Conservation (phyloP, 2,888 invertebrate genomes). For the Acrobeloides nanus region DNA sequence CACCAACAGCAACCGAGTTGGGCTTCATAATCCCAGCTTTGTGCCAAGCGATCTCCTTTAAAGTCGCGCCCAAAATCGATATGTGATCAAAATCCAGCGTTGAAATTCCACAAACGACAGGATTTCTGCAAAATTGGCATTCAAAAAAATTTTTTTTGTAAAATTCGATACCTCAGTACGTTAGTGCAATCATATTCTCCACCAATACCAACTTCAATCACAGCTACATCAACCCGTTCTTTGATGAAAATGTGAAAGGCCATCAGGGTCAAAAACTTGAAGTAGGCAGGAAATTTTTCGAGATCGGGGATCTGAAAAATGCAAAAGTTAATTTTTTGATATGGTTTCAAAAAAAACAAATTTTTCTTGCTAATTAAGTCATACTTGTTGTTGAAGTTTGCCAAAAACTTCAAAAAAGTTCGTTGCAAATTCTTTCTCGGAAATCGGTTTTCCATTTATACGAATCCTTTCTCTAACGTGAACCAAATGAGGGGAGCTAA, state of each 20-base stretch:
- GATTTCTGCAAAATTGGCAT: slow-evolving; percentile 65
- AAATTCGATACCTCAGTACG: slow-evolving; percentile 60
- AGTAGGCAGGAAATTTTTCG: slow-evolving; percentile 64
- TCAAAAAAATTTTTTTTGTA: background rate
- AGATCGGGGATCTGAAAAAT: slow-evolving; percentile 17
- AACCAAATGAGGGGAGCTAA: slow-evolving; percentile 85
- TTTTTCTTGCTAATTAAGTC: background rate
- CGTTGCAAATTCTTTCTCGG: slow-evolving; percentile 67
- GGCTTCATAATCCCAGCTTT: slow-evolving; percentile 89
- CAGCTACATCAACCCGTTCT: slow-evolving; percentile 74
- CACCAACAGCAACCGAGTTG: slow-evolving; percentile 29
- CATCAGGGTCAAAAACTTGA: slow-evolving; percentile 84
- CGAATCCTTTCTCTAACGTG: slow-evolving; percentile 83
- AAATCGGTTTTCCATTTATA: slow-evolving; percentile 73
- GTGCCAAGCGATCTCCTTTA: slow-evolving; percentile 82
- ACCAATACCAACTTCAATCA: slow-evolving; percentile 94
- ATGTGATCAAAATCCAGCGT: slow-evolving; percentile 86
- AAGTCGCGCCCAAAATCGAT: slow-evolving; percentile 69
- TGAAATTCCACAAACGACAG: slow-evolving; percentile 79
- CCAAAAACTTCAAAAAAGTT: slow-evolving; percentile 73
- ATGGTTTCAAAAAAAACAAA: slow-evolving; percentile 1
- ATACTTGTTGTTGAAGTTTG: slow-evolving; percentile 15
- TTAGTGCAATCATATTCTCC: slow-evolving; percentile 91
- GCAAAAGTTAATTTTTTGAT: no score
- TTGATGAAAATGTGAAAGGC: slow-evolving; percentile 77